These are phyloP conservation scores for Micromys minutus DNA, from an alignment of 2,113 vertebrate species.

Conservation along the genomic window DNA sequence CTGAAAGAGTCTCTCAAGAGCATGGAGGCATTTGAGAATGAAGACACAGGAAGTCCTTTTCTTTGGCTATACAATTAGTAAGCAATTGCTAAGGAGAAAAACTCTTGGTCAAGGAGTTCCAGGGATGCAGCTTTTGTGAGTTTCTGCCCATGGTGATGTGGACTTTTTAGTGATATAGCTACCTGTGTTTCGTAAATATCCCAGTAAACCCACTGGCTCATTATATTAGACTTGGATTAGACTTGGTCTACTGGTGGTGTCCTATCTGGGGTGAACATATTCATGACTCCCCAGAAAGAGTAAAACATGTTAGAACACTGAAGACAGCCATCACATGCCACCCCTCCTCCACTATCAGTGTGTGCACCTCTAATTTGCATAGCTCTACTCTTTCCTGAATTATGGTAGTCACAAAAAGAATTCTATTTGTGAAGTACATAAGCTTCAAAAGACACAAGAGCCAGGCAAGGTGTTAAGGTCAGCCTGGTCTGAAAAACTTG, in stretches of 20 bases:
- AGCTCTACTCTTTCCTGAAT: slow-evolving; percentile 15
- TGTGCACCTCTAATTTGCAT: slow-evolving; percentile 4
- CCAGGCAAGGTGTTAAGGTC: neutral
- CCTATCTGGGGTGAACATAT: neutral
- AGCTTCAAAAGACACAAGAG: neutral
- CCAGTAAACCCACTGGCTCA: neutral
- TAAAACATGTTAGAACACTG: neutral
- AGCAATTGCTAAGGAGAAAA: neutral
- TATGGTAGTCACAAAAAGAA: neutral
- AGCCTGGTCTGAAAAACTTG: neutral
- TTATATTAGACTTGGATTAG: neutral
- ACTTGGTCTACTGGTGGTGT: neutral
- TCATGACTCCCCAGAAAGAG: neutral
- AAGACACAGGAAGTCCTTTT: neutral
- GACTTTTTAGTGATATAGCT: neutral
- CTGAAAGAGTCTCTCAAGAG: neutral
- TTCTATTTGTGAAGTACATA: neutral
- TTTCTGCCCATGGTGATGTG: neutral
- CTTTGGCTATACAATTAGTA: neutral
- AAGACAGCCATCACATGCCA: neutral
- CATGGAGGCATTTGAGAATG: neutral
- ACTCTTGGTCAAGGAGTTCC: neutral
- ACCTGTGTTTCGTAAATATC: neutral
- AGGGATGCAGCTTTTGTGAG: neutral
- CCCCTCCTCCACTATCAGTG: neutral